Evolutionary conservation across 2,888 invertebrate species (phyloP), one percentile per base, ranked within the genome.

Genomic region (Drosophila infuscata): DNA sequence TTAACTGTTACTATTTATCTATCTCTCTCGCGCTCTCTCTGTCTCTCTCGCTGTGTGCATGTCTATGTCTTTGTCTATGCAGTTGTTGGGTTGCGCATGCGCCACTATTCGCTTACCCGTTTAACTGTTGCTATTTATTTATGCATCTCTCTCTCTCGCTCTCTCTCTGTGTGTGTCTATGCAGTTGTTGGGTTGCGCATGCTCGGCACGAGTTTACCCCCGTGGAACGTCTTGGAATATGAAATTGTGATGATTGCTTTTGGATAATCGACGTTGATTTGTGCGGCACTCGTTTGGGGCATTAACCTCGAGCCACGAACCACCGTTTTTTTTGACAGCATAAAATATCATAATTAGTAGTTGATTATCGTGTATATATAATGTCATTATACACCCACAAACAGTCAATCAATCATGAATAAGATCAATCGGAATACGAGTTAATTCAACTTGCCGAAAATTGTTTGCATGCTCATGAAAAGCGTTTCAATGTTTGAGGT

Each of bases 401-500:
- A 30, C 59, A 62, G 1, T 32, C 53, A 48, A 57, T 32, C 41
- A 60, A 53, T 63, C 15, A 11, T 20, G 30, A 33, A 46, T 36
- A 17, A 17, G 20, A 17, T n/a, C 32, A 5, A 35, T 72, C 41
- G 52, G 41, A 63, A 35, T 32, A 32, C 36, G 56, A 67, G 76
- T 70, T 79, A 63, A 65, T 72, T 76, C 76, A 88, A 83, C 83
- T 88, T 83, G 68, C 58, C 65, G 25, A 69, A 74, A 67, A 77
- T 68, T 81, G 46, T 15, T 83, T 74, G 77, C 72, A 71, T 76
- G 83, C 76, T 86, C 75, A 73, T 79, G 76, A 81, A 81, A 76
- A 84, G 52, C 69, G 67, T 71, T 74, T 83, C 72, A 81, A 65
- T 79, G 71, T 89, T 89, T 88, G 81, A 86, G 86, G 86, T 88